Base-by-base conservation (phyloP, 1,140 invertebrate genomes). In the Pachyrhynchus sulphureomaculatus region DNA sequence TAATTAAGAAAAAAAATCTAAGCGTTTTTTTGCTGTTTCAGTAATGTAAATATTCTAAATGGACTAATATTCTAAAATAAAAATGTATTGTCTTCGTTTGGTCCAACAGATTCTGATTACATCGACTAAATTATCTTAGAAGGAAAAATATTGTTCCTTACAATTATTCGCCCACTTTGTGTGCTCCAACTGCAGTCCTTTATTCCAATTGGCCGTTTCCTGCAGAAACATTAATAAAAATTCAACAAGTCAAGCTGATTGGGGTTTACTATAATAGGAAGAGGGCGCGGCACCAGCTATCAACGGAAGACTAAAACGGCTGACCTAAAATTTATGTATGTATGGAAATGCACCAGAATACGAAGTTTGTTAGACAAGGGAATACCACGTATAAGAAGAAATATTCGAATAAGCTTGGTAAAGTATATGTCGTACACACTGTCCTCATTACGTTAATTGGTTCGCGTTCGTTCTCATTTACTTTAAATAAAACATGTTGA, bases 251-350 rank as follows among this genome's bases (percentile, higher is more conserved):
- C 44, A 34, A 37, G 34, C 55, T 58, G 55, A 58, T 58, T 58
- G 55, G 45, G 55, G 55, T 58, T 58, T 58, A 58, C 55, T 58
- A 58, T 58, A 58, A 58, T 58, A 58, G 55, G 55, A 58, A 58
- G 12, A 26, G 55, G 55, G 55, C 55, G 55, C 55, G 55, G 44
- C 45, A 52, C 52, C 15, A 15, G 26, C 32, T 8, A 20, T 52
- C 39, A 58, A 20, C 44, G 45, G 34, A 36, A 41, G 33, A 44
- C 23, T 44, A 55, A 45, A 42, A 56, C 37, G n/a, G 26, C 37
- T 54, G 51, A 24, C 15, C 51, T 54, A 37, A 42, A 54, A 54
- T 54, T 37, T 54, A 54, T 42, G 3, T 21, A 41, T 15, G 34
- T 29, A 26, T 54, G 51, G 36, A 54, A 54, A 54, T 29, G 2